Evolutionary conservation across 2,797 vertebrate genomes (phyloP).

Genomic region (Bovichtus diacanthus): DNA sequence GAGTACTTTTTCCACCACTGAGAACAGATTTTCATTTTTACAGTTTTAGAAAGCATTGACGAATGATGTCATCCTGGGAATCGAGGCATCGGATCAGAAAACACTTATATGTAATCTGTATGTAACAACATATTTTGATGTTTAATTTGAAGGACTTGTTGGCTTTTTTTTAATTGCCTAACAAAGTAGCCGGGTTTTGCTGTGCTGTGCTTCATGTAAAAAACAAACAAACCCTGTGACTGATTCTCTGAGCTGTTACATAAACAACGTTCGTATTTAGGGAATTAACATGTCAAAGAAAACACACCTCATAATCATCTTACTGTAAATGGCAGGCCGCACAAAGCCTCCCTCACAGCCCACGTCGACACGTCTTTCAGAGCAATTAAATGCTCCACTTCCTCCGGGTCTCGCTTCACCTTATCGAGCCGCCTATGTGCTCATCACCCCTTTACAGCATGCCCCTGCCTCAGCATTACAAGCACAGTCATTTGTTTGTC

Average conservation of each 20-base stretch:
- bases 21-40: background rate
- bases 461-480: conserved; percentile 59
- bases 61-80: background rate
- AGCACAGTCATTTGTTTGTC: conserved; percentile 79
- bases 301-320: conserved; percentile 71
- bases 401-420: conserved; percentile 79
- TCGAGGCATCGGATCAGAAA: background rate
- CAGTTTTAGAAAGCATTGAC: background rate
- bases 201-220: background rate
- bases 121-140: background rate
- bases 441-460: conserved; percentile 71
- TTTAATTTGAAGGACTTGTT: background rate
- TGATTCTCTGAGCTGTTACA: conserved; percentile 54
- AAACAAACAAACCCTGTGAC: conserved; percentile 22
- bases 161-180: background rate
- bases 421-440: conserved; percentile 69
- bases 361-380: conserved; percentile 75
- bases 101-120: background rate
- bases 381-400: conserved; percentile 83
- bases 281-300: conserved; percentile 75
- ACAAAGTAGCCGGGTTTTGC: background rate
- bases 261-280: conserved; percentile 69
- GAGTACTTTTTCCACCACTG: background rate
- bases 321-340: conserved; percentile 73
- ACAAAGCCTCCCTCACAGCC: conserved; percentile 66